Evolutionary conservation across 2,888 invertebrate species (phyloP).

Genomic region (Drosophila monieri): DNA sequence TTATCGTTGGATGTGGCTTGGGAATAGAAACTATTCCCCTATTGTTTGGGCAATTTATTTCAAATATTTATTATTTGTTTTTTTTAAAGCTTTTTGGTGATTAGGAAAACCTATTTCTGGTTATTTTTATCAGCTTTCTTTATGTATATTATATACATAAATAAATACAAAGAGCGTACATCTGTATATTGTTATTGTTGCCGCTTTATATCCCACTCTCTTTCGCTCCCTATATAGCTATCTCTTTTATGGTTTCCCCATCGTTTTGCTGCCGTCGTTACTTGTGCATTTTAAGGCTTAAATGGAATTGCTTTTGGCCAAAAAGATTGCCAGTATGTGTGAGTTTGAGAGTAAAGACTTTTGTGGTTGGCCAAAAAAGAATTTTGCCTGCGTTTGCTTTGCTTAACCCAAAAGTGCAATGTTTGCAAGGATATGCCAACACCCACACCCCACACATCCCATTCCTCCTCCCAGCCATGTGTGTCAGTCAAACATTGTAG

Average conservation of each 20-base stretch:
- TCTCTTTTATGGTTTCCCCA: background rate
- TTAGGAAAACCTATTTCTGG: too few relatives aligned
- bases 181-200: slow-evolving; percentile 33
- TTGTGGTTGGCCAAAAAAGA: slow-evolving; percentile 43
- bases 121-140: background rate
- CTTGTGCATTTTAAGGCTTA: slow-evolving; percentile 45
- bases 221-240: background rate
- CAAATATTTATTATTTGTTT: too few relatives aligned
- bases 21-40: too few relatives aligned
- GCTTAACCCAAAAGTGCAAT: slow-evolving; percentile 52
- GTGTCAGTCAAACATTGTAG: slow-evolving; percentile 26
- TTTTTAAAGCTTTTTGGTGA: too few relatives aligned
- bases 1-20: too few relatives aligned
- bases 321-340: slow-evolving; percentile 15
- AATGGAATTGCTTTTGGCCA: slow-evolving; percentile 62
- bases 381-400: slow-evolving; percentile 37
- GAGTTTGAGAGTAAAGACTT: slow-evolving; percentile 28
- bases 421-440: slow-evolving; percentile 40
- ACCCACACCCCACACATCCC: background rate
- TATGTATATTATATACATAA: slow-evolving; percentile 43
- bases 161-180: slow-evolving; percentile 24
- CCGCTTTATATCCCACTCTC: background rate
- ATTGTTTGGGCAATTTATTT: too few relatives aligned
- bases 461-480: slow-evolving; percentile 9
- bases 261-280: slow-evolving; percentile 31